Evolutionary conservation across 2,797 vertebrate species (phyloP), one percentile per base, ranked within the genome.

Genomic region (Antennarius maculatus): DNA sequence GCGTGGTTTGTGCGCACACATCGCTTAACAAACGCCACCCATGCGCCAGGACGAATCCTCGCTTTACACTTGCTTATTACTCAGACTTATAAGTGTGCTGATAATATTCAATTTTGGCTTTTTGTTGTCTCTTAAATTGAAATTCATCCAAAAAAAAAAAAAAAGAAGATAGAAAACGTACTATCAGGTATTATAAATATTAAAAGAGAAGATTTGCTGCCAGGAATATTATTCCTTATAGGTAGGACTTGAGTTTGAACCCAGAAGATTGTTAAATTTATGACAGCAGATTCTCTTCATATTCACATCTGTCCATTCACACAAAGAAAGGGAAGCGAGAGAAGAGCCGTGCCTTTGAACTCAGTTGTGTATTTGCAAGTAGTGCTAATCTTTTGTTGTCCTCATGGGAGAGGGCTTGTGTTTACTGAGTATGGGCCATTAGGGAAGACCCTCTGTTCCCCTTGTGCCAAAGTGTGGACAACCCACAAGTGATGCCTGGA

Each of bases 321-420:
- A 90, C 83, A 90, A 88, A 66, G 71, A 86, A 87, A 87, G 88
- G 88, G 86, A 90, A 91, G 90, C 81, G 23, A 82, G 70, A 60
- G 28, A n/a, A 71, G 62, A 61, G 47, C 71, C 4, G 14, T 48
- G 88, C 81, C 89, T 93, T 92, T 93, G 91, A 93, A 91, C 90
- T 91, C 89, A 77, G 90, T 63, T 91, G 89, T 87, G 86, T 91
- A 90, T 93, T 93, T 94, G 91, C 87, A 88, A 92, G 89, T 91
- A 90, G 91, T 87, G 86, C 76, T 90, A 87, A 92, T 94, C 92
- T 92, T 92, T 93, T 93, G 91, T 94, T 88, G 86, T 83, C 88
- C 89, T 91, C 92, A 90, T 74, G 89, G 87, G 74, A 84, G 85
- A 88, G 78, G 77, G 62, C 76, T 61, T 67, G 84, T 91, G 90